phyloP scores from a whole-genome alignment of 2,888 invertebrate genomes.

The Lobophora halterata region DNA sequence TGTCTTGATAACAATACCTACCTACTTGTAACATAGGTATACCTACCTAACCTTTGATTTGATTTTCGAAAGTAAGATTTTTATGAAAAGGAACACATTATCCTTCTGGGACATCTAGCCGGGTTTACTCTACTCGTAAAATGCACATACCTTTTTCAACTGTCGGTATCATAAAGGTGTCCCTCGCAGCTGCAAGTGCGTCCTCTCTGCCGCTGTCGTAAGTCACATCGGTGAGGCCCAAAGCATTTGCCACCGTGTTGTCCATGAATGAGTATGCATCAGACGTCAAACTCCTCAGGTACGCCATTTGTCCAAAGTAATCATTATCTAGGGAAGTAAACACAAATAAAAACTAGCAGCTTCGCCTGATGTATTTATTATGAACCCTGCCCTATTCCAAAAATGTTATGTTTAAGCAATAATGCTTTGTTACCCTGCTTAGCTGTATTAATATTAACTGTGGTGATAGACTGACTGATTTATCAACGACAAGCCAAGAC shows the following conservation, averaged over 20 bases:
- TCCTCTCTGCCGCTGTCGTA: conserved; percentile 82
- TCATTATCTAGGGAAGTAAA: conserved; percentile 41
- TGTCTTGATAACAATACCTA: no score
- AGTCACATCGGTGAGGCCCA: conserved; percentile 79
- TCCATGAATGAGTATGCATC: conserved; percentile 83
- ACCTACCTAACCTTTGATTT: no score
- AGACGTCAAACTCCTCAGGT: conserved; percentile 39
- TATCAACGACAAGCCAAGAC: no score
- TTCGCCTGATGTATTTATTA: not conserved
- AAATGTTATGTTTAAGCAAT: no score
- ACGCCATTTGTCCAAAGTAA: conserved; percentile 46
- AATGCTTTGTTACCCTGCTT: no score
- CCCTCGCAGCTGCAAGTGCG: conserved; percentile 78
- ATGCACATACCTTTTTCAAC: conserved; percentile 77
- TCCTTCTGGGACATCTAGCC: no score
- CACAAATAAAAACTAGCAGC: not conserved
- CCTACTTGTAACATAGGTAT: no score
- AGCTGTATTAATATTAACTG: no score
- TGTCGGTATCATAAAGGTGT: conserved; percentile 87
- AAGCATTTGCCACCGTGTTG: conserved; percentile 82
- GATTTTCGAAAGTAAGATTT: no score
- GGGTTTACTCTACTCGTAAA: not conserved
- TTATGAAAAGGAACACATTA: no score
- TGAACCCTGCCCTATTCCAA: not conserved
- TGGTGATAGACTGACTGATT: no score